phyloP scores from a whole-genome alignment of 2,797 vertebrate species.

The Pempheris klunzingeri region DNA sequence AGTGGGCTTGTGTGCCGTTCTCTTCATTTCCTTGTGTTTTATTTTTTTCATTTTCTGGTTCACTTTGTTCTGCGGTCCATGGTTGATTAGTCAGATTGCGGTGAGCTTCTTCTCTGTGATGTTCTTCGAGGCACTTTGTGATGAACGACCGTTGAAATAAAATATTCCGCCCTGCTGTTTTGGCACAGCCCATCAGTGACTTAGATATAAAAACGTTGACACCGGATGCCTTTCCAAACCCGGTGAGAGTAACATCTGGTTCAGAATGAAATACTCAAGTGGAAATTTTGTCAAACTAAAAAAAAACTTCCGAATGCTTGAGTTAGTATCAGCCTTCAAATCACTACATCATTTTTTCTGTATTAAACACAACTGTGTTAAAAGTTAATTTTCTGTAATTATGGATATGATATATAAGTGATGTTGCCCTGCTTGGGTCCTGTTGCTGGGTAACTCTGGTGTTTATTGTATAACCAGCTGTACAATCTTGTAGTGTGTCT shows the following conservation, averaged over 20 bases:
- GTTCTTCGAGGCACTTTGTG: not conserved
- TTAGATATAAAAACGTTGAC: not conserved
- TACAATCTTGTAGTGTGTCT: not conserved
- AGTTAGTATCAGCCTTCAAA: conserved; percentile 1
- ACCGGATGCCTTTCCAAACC: not conserved
- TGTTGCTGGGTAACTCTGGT: not conserved
- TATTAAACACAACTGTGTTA: not conserved
- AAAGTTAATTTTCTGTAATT: not conserved
- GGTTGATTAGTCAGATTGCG: not conserved
- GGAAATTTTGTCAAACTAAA: too few species aligned
- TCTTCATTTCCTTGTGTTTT: not conserved
- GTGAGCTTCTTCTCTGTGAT: not conserved
- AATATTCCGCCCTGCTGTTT: not conserved
- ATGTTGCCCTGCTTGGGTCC: not conserved
- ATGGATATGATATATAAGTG: not conserved
- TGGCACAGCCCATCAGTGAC: not conserved
- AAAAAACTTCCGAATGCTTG: too few species aligned
- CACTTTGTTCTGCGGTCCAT: too few species aligned
- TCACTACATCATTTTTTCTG: too few species aligned
- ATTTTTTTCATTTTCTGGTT: not conserved
- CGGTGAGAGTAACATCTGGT: not conserved
- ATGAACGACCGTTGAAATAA: not conserved
- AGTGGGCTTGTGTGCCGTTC: too few species aligned
- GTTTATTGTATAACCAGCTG: not conserved
- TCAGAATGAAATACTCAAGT: not conserved